These are phyloP conservation scores for Ceryle rudis DNA, from an alignment of 2,797 vertebrate genomes.

Conservation along the genomic window DNA sequence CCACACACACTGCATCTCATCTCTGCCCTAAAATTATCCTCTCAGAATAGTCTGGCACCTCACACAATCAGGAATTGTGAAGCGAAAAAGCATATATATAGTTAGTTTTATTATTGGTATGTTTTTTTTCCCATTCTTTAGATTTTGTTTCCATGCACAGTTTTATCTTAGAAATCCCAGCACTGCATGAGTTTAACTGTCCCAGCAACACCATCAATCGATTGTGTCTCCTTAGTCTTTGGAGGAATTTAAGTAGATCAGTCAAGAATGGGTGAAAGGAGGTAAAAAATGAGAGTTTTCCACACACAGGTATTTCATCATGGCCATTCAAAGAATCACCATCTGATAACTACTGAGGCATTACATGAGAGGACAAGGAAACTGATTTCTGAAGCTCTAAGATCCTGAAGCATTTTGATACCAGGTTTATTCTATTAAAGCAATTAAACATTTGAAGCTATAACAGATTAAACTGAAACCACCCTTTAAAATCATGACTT, in stretches of 20 bases:
- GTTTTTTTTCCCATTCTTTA: fast-evolving
- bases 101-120: not conserved
- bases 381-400: not conserved
- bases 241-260: not conserved
- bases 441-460: not conserved
- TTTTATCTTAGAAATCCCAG: not conserved
- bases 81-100: not conserved
- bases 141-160: not conserved
- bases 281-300: not conserved
- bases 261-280: not conserved
- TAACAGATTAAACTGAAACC: not conserved
- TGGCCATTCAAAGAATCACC: not conserved
- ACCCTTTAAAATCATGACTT: not conserved
- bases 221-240: not conserved
- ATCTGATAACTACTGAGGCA: not conserved
- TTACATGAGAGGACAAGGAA: not conserved
- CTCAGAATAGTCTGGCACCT: not conserved
- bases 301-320: not conserved
- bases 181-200: fast-evolving
- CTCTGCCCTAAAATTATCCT: not conserved
- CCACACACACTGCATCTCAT: not conserved
- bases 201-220: not conserved
- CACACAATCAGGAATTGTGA: not conserved
- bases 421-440: not conserved
- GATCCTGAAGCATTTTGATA: not conserved